These are phyloP conservation scores for Ochropacha duplaris DNA, from an alignment of 2,888 invertebrate genomes.

Conservation along the genomic window DNA sequence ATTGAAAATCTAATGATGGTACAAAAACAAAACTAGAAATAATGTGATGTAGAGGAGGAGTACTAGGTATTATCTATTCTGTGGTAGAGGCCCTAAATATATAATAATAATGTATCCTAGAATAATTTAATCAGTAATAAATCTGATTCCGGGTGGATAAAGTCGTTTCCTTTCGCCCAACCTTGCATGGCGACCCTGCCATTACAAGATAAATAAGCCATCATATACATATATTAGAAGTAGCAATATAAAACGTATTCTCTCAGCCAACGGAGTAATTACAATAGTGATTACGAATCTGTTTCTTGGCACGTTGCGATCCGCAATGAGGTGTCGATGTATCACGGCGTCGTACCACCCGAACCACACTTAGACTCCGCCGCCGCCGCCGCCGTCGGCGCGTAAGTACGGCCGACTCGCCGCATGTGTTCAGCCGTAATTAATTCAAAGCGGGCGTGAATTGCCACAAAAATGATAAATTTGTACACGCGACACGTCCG, in stretches of 20 bases:
- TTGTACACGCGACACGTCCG: constrained; percentile 70
- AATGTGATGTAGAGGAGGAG: too few species aligned
- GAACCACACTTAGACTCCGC: constrained; percentile 2
- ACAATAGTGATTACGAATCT: not conserved
- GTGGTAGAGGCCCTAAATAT: too few species aligned
- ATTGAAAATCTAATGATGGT: too few species aligned
- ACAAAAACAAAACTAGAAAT: too few species aligned
- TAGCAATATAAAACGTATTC: not conserved
- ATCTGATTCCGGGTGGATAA: too few species aligned
- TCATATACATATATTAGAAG: not conserved
- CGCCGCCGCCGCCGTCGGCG: too few species aligned
- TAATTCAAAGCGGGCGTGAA: constrained; percentile 41
- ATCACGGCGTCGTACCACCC: not conserved
- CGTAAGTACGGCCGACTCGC: constrained; percentile 5
- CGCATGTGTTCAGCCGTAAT: constrained; percentile 32
- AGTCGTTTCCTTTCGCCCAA: too few species aligned
- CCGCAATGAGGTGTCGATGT: constrained; percentile 1
- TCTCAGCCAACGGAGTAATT: not conserved
- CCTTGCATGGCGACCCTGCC: too few species aligned
- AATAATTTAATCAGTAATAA: too few species aligned
- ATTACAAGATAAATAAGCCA: not conserved
- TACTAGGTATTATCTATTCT: too few species aligned
- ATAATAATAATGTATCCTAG: too few species aligned
- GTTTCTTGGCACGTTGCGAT: constrained; percentile 2
- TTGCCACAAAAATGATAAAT: constrained; percentile 57